Percentiles rank a stretch among this genome's conserved stretches.
These are phyloP conservation scores for Drosophila kepulauana DNA, from an alignment of 1,140 invertebrate genomes.

Conservation along the genomic window DNA sequence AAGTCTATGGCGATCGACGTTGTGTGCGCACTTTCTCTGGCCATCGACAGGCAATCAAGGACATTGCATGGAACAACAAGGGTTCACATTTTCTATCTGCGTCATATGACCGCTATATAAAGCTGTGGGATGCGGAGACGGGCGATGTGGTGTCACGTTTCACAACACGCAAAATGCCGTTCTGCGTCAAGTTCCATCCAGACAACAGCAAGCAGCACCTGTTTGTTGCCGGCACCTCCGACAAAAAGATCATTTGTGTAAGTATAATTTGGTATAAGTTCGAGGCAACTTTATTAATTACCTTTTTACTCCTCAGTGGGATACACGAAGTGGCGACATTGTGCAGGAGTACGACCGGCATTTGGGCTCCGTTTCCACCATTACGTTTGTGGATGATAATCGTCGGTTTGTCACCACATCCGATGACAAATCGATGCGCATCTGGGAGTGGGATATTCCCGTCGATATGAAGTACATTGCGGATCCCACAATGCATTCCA, in stretches of 20 bases:
- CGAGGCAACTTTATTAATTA: not conserved
- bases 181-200: conserved; percentile 99
- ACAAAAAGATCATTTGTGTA: conserved; percentile 99
- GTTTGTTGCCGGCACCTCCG: conserved; percentile 99
- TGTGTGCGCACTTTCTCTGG: conserved; percentile 98
- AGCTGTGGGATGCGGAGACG: conserved; percentile 99
- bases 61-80: conserved; percentile 97
- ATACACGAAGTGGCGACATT: conserved; percentile 96
- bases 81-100: conserved; percentile 97
- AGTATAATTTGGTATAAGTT: conserved; percentile 78
- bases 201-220: conserved; percentile 98
- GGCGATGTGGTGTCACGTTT: conserved; percentile 96
- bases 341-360: conserved; percentile 99
- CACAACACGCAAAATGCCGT: conserved; percentile 97
- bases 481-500: conserved; percentile 99
- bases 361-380: conserved; percentile 98
- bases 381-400: conserved; percentile 99
- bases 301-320: conserved; percentile 91
- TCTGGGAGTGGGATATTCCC: conserved; percentile 99
- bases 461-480: conserved; percentile 99
- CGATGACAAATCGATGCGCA: conserved; percentile 98
- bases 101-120: conserved; percentile 96
- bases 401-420: conserved; percentile 98
- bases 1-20: conserved; percentile 97
- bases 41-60: conserved; percentile 98